phyloP scores from a whole-genome alignment of 2,113 vertebrate species.

The Malurus melanocephalus region DNA sequence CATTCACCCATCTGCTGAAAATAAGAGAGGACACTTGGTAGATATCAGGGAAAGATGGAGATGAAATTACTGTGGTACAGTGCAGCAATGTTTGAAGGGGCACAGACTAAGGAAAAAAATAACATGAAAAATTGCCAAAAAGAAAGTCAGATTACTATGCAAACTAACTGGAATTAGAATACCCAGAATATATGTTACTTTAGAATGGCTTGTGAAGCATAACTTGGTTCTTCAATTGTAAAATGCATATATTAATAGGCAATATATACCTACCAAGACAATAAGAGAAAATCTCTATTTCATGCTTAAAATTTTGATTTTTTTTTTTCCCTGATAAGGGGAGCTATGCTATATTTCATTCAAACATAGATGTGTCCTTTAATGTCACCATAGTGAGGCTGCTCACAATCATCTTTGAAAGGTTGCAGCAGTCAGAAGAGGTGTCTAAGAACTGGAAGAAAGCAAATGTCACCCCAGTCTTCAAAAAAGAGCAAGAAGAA shows the following conservation, averaged over 20 bases:
- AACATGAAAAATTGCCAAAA: background rate
- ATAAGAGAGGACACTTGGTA: background rate
- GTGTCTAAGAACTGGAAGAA: background rate
- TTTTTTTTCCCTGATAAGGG: background rate
- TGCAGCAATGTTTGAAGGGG: background rate
- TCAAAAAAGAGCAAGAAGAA: background rate
- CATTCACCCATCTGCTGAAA: background rate
- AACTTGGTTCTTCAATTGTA: background rate
- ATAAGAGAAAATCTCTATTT: background rate
- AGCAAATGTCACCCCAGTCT: background rate
- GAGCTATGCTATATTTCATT: background rate
- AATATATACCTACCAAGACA: background rate
- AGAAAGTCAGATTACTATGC: background rate
- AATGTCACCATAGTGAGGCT: background rate
- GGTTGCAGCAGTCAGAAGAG: background rate
- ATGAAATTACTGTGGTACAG: background rate
- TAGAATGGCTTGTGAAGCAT: background rate
- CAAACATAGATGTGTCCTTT: background rate
- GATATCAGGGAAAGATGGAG: background rate
- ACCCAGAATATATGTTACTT: background rate
- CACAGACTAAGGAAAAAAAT: background rate
- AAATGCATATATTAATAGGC: background rate
- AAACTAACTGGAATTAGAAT: background rate
- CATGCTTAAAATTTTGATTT: background rate
- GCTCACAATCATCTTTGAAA: background rate